These are phyloP conservation scores for Sceloporus undulatus DNA, from an alignment of 2,113 vertebrate species.

Conservation along the genomic window DNA sequence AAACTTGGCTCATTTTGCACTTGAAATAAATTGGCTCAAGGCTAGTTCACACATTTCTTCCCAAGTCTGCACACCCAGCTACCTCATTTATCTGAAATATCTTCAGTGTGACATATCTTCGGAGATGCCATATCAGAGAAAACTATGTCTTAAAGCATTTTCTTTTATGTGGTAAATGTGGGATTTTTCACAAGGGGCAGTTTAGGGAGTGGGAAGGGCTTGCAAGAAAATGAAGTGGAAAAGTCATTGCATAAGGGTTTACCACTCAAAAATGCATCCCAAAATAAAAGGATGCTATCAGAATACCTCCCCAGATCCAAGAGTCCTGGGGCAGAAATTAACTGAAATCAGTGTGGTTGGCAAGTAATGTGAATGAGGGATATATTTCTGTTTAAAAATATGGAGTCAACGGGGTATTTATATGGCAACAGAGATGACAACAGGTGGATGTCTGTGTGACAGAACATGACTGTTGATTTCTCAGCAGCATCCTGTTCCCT, in stretches of 20 bases:
- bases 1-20: not conserved
- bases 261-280: not conserved
- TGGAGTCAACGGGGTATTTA: not conserved
- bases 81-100: conserved; percentile 3
- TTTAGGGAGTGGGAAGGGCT: not conserved
- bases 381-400: not conserved
- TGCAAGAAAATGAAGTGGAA: not conserved
- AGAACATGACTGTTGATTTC: too few species aligned
- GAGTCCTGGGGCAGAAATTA: not conserved
- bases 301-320: not conserved
- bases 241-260: not conserved
- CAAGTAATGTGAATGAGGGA: too few species aligned
- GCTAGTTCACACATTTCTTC: not conserved
- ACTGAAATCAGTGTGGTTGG: not conserved
- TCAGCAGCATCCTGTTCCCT: too few species aligned
- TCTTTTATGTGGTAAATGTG: not conserved
- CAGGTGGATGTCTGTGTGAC: too few species aligned
- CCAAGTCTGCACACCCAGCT: conserved; percentile 5
- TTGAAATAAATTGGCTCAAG: conserved; percentile 1
- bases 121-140: not conserved
- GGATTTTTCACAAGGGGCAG: not conserved
- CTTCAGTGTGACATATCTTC: not conserved
- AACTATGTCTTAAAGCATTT: conserved; percentile 2
- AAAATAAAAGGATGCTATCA: not conserved
- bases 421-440: not conserved